Evolutionary conservation across 1,140 invertebrate genomes (phyloP).

Genomic region (Mamestra configurata): DNA sequence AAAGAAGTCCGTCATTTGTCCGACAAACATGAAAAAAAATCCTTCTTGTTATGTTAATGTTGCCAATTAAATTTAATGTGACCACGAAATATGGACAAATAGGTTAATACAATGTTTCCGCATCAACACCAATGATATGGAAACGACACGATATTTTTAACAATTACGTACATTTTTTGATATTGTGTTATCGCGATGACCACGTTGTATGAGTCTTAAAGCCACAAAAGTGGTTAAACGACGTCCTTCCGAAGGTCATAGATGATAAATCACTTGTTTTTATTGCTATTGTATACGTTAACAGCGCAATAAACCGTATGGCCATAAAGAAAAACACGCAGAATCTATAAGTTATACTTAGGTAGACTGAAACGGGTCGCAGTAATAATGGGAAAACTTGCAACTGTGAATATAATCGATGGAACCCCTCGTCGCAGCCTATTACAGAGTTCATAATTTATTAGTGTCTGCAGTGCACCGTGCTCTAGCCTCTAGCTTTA

Average conservation of each 20-base stretch:
- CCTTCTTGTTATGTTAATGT: constrained; percentile 67
- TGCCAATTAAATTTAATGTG: constrained; percentile 57
- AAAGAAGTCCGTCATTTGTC: constrained; percentile 61
- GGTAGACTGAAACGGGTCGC: constrained; percentile 2
- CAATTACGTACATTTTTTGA: constrained; percentile 13
- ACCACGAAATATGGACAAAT: constrained; percentile 30
- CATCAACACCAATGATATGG: constrained; percentile 27
- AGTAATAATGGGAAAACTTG: constrained; percentile 47
- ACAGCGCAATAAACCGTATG: constrained; percentile 18
- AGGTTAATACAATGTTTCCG: constrained; percentile 36
- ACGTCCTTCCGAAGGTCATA: constrained; percentile 34
- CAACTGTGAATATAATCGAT: constrained; percentile 43
- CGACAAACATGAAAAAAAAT: constrained; percentile 64
- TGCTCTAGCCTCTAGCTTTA: constrained; percentile 20
- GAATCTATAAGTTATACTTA: neutral
- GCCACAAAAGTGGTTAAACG: constrained; percentile 18
- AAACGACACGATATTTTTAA: constrained; percentile 1
- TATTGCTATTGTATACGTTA: constrained; percentile 19
- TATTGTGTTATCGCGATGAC: constrained; percentile 13
- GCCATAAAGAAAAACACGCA: constrained; percentile 5
- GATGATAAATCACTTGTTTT: constrained; percentile 37
- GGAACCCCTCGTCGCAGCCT: constrained; percentile 29
- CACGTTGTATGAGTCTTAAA: constrained; percentile 6
- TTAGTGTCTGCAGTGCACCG: constrained; percentile 37
- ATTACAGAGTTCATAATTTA: constrained; percentile 46